Base-by-base conservation (phyloP, 64 coral and sea anemone species). In the Anthopleura sola region DNA sequence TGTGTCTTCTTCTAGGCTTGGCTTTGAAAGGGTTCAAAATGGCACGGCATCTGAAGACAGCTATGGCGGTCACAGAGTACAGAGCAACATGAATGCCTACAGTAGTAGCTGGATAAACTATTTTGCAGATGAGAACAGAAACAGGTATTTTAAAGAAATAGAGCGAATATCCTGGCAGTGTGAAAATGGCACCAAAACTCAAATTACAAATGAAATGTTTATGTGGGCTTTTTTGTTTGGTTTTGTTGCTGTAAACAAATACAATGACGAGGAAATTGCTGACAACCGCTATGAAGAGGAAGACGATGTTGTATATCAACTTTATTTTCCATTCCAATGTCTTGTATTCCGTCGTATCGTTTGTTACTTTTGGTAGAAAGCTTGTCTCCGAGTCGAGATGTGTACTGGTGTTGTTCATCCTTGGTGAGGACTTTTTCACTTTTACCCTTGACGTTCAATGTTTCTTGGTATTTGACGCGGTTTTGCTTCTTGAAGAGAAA, bases 11-110 rank as follows among this genome's bases (percentile, higher is more conserved):
- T n/a, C n/a, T n/a, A n/a, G n/a, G 54, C 24, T 54, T 48, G 5
- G 24, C 19, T 48, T 83, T 48, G 29, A 83, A 54, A 50, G 81
- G 81, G 38, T 83, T 83, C 31, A 54, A 32, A 40, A 54, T 83
- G 2, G 49, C 49, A 29, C 44, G 36, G 49, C 24, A 54, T 83
- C 81, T 55, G 18, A 83, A 83, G 15, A 57, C 12, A 18, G 81
- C 81, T n/a, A 83, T 83, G 24, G 47, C 81, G 15, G 24, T 32
- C 31, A 83, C 46, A 11, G 49, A 40, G n/a, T 54, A 57, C 20
- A 83, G 3, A 31, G 7, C 54, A 16, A n/a, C 47, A 56, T 32
- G 26, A 4, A 36, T 2, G 10, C 0, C 29, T 26, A 55, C 31
- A 9, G 81, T 50, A 37, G 13, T 2, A 5, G 54, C 10, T 54